Evolutionary conservation across 2,113 vertebrate species (phyloP), one percentile per base, ranked within the genome.

Genomic region (Todiramphus saurophagus): DNA sequence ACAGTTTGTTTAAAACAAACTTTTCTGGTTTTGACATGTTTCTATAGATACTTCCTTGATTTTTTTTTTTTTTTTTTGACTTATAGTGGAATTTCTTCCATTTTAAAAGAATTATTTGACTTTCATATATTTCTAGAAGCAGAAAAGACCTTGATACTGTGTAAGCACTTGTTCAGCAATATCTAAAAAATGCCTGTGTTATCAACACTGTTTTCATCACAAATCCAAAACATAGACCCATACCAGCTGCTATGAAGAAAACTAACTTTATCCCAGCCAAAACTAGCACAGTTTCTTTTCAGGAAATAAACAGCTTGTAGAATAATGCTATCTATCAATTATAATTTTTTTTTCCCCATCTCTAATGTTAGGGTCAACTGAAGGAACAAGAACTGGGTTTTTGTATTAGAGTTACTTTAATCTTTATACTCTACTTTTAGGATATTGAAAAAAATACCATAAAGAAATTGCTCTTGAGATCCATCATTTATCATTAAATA

Each of bases 21-120:
- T 60, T 41, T 43, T 23, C 23, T 2, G 3, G 0, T 8, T 55
- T 77, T 75, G 15, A 46, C 0, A 0, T 81, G 15, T 72, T 87
- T 82, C 24, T 85, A 5, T 64, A 69, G 46, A 50, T 63, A 33
- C 3, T 89, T 81, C 8, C 21, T 16, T 53, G 16, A 14, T 33
- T 35, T 27, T 58, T 84, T 33, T 41, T 28, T n/a, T n/a, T n/a
- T n/a, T 59, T 84, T 64, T 80, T 60, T 16, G 1, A 7, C 5
- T 80, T 74, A 48, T 2, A 75, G 16, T 83, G 31, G 23, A 55
- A 43, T 63, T 83, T 41, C 25, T 78, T 74, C 70, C 0, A 66
- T 90, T 88, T 94, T 16, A 31, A 67, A 59, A 67, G 3, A 46
- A 83, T 51, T 55, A 13, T 33, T 76, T 95, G 24, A 44, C 15